Conservation (phyloP, 1,140 invertebrate genomes). For the Leptinotarsa defecta region DNA sequence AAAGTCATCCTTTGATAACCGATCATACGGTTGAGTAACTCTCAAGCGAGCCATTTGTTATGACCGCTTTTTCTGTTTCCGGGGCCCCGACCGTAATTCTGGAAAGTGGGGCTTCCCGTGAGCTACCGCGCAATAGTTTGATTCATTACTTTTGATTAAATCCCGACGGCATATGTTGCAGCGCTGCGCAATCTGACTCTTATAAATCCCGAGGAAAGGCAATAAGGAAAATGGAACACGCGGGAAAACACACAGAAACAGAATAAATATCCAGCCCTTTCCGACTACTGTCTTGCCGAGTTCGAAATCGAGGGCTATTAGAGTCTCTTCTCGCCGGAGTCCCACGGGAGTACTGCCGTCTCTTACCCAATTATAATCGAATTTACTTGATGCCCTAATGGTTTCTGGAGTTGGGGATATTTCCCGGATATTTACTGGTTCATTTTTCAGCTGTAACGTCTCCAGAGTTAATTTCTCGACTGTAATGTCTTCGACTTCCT, state of each 20-base stretch:
- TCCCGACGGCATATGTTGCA: background rate
- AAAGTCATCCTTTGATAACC: too few relatives aligned
- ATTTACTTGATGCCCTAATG: background rate
- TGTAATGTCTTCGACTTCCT: too few relatives aligned
- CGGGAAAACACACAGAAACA: background rate
- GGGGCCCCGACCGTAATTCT: too few relatives aligned
- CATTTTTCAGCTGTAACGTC: conserved; percentile 6
- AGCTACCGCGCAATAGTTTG: background rate
- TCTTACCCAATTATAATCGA: background rate
- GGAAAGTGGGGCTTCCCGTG: background rate
- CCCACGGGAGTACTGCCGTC: background rate
- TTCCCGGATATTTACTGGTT: background rate
- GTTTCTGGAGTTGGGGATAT: background rate
- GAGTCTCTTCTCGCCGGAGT: background rate
- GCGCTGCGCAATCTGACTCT: background rate
- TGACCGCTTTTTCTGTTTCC: too few relatives aligned
- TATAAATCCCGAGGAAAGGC: conserved; percentile 1
- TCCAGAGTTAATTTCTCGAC: background rate
- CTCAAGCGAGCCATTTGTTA: too few relatives aligned
- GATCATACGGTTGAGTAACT: too few relatives aligned
- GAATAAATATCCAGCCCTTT: background rate
- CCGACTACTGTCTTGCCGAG: background rate
- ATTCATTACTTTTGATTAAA: conserved; percentile 7
- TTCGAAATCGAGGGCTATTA: background rate
- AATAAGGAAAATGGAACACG: background rate